A percentile compares a stretch with the other conserved stretches of the same genome.
phyloP scores from a whole-genome alignment of 1,140 invertebrate species.

The Cataglyphis hispanica region DNA sequence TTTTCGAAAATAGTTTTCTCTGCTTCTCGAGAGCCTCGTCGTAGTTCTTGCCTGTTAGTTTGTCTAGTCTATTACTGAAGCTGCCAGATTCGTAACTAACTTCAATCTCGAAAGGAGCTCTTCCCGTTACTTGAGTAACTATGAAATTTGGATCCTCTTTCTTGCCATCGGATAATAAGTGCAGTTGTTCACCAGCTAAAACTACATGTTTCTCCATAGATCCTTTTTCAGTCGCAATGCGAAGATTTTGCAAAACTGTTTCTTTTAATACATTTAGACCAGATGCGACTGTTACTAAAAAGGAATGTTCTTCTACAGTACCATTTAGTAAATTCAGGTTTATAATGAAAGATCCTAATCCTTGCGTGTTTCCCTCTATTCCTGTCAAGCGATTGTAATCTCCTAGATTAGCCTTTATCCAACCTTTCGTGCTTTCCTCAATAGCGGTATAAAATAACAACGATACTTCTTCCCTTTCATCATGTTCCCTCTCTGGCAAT shows the following conservation, averaged over 20 bases:
- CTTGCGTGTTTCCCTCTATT: constrained; percentile 92
- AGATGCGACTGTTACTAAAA: constrained; percentile 90
- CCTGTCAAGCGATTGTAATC: constrained; percentile 88
- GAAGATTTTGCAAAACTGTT: constrained; percentile 90
- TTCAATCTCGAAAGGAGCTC: constrained; percentile 94
- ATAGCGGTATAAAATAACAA: constrained; percentile 93
- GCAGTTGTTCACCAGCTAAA: constrained; percentile 88
- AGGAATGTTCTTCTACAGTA: constrained; percentile 90
- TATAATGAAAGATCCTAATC: constrained; percentile 92
- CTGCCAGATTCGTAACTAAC: constrained; percentile 93
- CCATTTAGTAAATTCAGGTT: constrained; percentile 86
- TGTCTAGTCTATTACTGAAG: constrained; percentile 87
- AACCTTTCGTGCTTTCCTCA: constrained; percentile 90
- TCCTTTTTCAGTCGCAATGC: constrained; percentile 87
- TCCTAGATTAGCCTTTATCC: constrained; percentile 87
- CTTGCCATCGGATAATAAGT: constrained; percentile 84
- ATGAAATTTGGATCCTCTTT: constrained; percentile 92
- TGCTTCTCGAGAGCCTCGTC: constrained; percentile 88
- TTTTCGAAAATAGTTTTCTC: constrained; percentile 88
- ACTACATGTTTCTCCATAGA: constrained; percentile 88
- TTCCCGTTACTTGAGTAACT: constrained; percentile 92
- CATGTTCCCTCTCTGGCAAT: constrained; percentile 83
- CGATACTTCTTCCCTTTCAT: constrained; percentile 87
- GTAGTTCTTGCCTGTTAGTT: constrained; percentile 89
- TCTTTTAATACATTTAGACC: constrained; percentile 93